Evolutionary conservation across 2,113 vertebrate species (phyloP), one percentile per base, ranked within the genome.

Genomic region (Triplophysa tibetana): DNA sequence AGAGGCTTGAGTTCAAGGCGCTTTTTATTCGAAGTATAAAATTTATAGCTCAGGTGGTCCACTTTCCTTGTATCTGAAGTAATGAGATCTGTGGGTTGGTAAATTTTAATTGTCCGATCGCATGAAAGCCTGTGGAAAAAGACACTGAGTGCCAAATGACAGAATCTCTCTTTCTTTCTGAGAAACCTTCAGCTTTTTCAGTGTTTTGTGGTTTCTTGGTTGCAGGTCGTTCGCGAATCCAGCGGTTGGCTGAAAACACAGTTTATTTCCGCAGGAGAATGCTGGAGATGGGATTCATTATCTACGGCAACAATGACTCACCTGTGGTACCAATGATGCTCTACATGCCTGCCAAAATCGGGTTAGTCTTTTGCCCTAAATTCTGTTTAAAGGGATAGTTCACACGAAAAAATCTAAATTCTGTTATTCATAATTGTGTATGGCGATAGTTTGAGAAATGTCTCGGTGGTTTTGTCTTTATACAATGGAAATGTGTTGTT

Each of bases 341-440:
- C 45, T 96, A 96, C 85, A 92, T 96, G 94, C 95, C 95, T 13
- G 95, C 94, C 87, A 96, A 96, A 90, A 94, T 95, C 73, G 94
- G 94, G 95, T 96, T 84, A 0, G 84, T 88, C 1, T 33, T 43
- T 68, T 48, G 24, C 54, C 26, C 23, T 64, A 11, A 9, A 29
- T 2, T 63, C 12, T 65, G 33, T 38, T 38, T 38, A 38, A 38
- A 38, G 33, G 33, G 33, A 38, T 38, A 7, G 33, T 38, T 38
- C 33, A 38, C 33, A 38, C 33, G 7, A 38, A 4, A 1, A 38
- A 7, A 38, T 33, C 33, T 38, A 38, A 38, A 38, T 38, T 38
- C 33, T 38, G 6, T 38, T 38, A 7, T 38, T 7, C 33, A 8
- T 38, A 38, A 38, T 38, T 38, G 33, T 38, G 33, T 38, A 38